A percentile compares a stretch with the other conserved stretches of the same genome.
Evolutionary conservation across 2,113 vertebrate species (phyloP).

Genomic region (Propithecus coquereli): DNA sequence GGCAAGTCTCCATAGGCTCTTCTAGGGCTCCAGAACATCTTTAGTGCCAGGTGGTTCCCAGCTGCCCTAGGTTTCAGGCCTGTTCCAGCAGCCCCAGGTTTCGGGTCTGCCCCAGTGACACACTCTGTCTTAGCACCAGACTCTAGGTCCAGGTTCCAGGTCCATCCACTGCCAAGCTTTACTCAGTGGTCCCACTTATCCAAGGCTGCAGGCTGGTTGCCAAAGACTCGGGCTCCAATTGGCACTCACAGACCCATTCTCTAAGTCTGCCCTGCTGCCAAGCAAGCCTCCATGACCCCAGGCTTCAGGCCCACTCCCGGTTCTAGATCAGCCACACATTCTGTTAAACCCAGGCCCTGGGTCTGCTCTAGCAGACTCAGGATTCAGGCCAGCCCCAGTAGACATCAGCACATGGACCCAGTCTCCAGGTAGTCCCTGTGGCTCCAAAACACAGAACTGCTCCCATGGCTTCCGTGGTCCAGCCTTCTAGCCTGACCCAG

Average conservation of each 20-base stretch:
- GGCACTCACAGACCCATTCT: not conserved
- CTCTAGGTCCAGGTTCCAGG: not conserved
- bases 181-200: not conserved
- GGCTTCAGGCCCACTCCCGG: not conserved
- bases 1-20: not conserved
- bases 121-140: not conserved
- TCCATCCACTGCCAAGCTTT: rapidly evolving
- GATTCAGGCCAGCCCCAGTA: not conserved
- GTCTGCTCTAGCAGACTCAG: not conserved
- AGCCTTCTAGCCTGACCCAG: not conserved
- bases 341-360: no score
- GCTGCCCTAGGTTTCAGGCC: no score
- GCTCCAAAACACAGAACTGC: not conserved
- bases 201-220: not conserved
- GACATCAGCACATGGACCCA: not conserved
- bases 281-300: rapidly evolving
- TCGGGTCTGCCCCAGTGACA: no score
- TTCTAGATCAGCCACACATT: not conserved
- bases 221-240: not conserved
- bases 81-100: no score
- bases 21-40: not conserved
- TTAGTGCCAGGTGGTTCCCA: not conserved
- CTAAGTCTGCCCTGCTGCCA: rapidly evolving
- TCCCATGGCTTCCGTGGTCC: not conserved
- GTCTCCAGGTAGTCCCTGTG: not conserved